These are phyloP conservation scores for Petroica traversi DNA, from an alignment of 2,113 vertebrate species.

Conservation along the genomic window DNA sequence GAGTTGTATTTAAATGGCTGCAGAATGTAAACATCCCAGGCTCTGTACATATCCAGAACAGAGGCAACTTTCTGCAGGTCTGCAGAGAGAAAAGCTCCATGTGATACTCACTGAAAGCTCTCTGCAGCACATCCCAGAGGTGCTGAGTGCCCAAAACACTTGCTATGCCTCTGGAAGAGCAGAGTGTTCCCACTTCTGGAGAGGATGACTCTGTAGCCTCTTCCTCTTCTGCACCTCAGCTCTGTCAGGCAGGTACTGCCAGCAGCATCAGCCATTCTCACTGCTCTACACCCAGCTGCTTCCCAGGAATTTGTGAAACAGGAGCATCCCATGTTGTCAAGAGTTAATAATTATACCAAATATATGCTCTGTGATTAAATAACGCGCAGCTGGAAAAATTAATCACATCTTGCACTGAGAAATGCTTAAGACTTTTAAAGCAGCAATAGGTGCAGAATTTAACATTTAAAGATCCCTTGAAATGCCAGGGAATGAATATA, in stretches of 20 bases:
- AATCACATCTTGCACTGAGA: conserved; percentile 28
- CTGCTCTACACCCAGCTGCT: background rate
- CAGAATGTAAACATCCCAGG: background rate
- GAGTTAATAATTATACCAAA: conserved; percentile 31
- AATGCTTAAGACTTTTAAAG: conserved; percentile 33
- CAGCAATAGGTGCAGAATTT: conserved; percentile 32
- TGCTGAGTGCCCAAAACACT: background rate
- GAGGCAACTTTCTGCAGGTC: background rate
- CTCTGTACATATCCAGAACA: background rate
- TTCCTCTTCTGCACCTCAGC: background rate
- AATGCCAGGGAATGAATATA: conserved; percentile 62
- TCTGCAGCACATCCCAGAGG: rapidly evolving
- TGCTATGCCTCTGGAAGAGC: background rate
- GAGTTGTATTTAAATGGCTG: background rate
- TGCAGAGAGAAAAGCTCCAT: background rate
- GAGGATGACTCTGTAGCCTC: background rate
- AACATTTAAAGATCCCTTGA: conserved; percentile 50
- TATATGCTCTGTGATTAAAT: conserved; percentile 40
- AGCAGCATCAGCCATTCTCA: background rate
- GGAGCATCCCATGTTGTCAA: background rate
- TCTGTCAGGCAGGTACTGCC: background rate
- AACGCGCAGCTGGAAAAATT: conserved; percentile 13
- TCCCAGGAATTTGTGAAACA: background rate
- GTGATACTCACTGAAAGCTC: background rate
- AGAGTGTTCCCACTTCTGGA: background rate